Evolutionary conservation across 1,140 invertebrate species (phyloP).

Genomic region (Drosophila repleta): DNA sequence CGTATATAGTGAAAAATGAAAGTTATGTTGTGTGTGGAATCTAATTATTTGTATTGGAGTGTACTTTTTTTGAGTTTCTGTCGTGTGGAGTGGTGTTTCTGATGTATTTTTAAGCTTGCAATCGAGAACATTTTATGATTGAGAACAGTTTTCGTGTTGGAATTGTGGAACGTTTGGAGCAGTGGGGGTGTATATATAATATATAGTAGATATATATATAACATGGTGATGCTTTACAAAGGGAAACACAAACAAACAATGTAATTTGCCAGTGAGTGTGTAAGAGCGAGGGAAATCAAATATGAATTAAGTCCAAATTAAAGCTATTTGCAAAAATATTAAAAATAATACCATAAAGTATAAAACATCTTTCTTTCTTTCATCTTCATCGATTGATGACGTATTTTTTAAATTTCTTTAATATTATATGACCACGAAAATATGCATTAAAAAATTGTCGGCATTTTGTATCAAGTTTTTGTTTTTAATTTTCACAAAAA

Average conservation of each 20-base stretch:
- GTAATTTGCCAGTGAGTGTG: neutral
- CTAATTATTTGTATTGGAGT: slow-evolving; percentile 26
- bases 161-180: slow-evolving; percentile 11
- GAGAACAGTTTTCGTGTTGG: slow-evolving; percentile 4
- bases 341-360: slow-evolving; percentile 74
- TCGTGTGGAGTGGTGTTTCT: slow-evolving; percentile 9
- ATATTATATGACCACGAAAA: slow-evolving; percentile 29
- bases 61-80: slow-evolving; percentile 11
- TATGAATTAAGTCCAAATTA: slow-evolving; percentile 65
- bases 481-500: slow-evolving; percentile 37
- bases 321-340: slow-evolving; percentile 71
- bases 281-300: slow-evolving; percentile 56
- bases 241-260: too few species aligned
- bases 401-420: slow-evolving; percentile 6
- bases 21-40: slow-evolving; percentile 3
- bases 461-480: slow-evolving; percentile 31
- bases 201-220: slow-evolving; percentile 23
- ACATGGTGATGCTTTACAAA: slow-evolving; percentile 57
- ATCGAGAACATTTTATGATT: neutral
- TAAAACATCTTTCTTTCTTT: slow-evolving; percentile 70
- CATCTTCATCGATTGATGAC: slow-evolving; percentile 55
- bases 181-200: slow-evolving; percentile 29
- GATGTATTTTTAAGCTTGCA: neutral
- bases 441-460: slow-evolving; percentile 37
- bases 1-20: slow-evolving; percentile 14